phyloP scores from a whole-genome alignment of 1,140 invertebrate species.

The Calliphora vicina region DNA sequence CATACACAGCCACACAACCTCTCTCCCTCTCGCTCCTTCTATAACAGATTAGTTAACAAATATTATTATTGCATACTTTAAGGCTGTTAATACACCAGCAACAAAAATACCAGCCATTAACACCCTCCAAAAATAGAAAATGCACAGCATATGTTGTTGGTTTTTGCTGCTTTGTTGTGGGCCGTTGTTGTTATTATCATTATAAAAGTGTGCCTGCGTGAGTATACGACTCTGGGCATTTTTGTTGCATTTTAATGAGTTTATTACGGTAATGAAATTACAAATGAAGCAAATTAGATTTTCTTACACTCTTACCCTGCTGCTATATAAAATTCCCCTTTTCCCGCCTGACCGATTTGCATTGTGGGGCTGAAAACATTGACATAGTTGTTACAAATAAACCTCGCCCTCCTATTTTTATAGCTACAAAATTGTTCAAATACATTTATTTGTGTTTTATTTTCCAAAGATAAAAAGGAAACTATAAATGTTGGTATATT shows the following conservation, averaged over 20 bases:
- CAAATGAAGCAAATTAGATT: background rate
- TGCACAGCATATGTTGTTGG: background rate
- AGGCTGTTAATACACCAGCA: background rate
- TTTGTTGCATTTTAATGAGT: slow-evolving; percentile 32
- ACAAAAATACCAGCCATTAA: background rate
- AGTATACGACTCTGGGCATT: background rate
- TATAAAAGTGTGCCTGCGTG: too few species aligned
- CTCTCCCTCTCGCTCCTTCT: too few species aligned
- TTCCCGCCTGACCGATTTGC: too few species aligned
- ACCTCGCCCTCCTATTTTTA: background rate
- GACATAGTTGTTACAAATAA: background rate
- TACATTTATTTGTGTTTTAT: background rate
- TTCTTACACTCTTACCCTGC: background rate
- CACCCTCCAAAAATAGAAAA: background rate
- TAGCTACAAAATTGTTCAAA: background rate
- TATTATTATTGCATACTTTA: background rate
- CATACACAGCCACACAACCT: too few species aligned
- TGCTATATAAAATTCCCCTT: background rate
- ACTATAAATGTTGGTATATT: background rate
- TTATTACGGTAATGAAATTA: slow-evolving; percentile 24
- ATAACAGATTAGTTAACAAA: background rate
- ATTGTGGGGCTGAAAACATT: background rate
- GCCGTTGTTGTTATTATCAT: background rate
- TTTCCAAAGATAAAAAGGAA: background rate
- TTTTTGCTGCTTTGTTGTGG: background rate